phyloP scores from a whole-genome alignment of 2,888 invertebrate species.

The Deroplatys truncata region DNA sequence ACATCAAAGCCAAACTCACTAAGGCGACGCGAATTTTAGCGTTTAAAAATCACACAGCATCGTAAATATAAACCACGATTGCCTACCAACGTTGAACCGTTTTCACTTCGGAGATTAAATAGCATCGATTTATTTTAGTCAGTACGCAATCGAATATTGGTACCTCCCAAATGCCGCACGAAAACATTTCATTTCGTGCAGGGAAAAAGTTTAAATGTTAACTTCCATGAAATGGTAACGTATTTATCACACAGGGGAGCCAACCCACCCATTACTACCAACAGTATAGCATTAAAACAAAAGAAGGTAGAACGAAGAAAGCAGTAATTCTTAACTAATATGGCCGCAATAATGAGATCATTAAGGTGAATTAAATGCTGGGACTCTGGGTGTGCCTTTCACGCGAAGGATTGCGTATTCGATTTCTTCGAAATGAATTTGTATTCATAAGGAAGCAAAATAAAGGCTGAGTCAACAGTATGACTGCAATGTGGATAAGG shows the following conservation, averaged over 20 bases:
- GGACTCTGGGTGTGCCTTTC: too few relatives aligned
- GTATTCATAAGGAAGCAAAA: too few relatives aligned
- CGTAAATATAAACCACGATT: not conserved
- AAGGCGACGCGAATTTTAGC: too few relatives aligned
- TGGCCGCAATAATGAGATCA: not conserved
- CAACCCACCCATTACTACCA: not conserved
- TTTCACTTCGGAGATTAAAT: not conserved
- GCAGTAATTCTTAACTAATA: not conserved
- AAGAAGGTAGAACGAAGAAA: not conserved
- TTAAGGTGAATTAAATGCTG: not conserved
- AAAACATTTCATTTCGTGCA: not conserved
- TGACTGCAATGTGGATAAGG: too few relatives aligned
- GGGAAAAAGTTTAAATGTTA: not conserved
- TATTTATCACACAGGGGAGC: not conserved
- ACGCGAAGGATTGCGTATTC: too few relatives aligned
- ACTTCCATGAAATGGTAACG: not conserved
- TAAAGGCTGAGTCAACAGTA: too few relatives aligned
- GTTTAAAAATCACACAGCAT: not conserved
- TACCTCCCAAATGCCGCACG: not conserved
- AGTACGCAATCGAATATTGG: not conserved
- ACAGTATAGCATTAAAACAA: not conserved
- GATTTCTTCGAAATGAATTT: too few relatives aligned
- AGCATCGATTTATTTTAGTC: not conserved
- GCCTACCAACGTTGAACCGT: not conserved
- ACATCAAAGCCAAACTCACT: too few relatives aligned